Evolutionary conservation across 2,113 vertebrate genomes (phyloP), one percentile per base, ranked within the genome.

Genomic region (Oophaga pumilio): DNA sequence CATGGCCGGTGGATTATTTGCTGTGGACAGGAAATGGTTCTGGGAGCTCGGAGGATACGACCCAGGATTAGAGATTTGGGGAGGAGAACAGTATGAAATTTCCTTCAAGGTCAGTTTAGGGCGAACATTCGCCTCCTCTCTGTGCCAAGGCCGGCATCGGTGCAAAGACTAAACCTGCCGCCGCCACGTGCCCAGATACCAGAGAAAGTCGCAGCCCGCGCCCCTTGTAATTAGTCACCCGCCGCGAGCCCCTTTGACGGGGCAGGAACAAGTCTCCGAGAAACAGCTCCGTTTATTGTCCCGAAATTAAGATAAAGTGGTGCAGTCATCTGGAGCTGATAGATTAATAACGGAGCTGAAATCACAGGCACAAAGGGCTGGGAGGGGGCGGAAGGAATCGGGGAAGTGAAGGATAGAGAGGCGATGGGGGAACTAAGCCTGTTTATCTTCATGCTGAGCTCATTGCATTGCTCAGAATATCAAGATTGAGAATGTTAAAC

Each of bases 11-110:
- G 98, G 98, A 78, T 95, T 99, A 78, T 99, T 99, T 53, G 97
- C 97, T 14, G 96, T 99, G 90, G 96, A 99, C 90, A 97, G 96
- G 93, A 97, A 97, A 94, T 99, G 98, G 98, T 99, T 99, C 94
- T 97, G 96, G 94, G 95, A 96, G 91, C 93, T 96, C 86, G 95
- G 95, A 89, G 95, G 95, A 59, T 96, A 96, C 80, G 95, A 96
- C 91, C 92, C 95, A 68, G 95, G 95, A 91, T 92, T 96, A 92
- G 96, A 96, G 92, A 96, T 96, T 92, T 96, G 96, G 96, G 96
- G 96, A 90, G 96, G 96, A 91, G 96, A 96, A 86, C 96, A 96
- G 86, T 96, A 96, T 90, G 96, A 96, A 93, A 96, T 96, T 92
- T 96, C 96, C 18, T 96, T 96, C 94, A 96, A 96, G 95, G 96